Evolutionary conservation across 2,797 vertebrate genomes (phyloP).

Genomic region (Syngnathus acus): DNA sequence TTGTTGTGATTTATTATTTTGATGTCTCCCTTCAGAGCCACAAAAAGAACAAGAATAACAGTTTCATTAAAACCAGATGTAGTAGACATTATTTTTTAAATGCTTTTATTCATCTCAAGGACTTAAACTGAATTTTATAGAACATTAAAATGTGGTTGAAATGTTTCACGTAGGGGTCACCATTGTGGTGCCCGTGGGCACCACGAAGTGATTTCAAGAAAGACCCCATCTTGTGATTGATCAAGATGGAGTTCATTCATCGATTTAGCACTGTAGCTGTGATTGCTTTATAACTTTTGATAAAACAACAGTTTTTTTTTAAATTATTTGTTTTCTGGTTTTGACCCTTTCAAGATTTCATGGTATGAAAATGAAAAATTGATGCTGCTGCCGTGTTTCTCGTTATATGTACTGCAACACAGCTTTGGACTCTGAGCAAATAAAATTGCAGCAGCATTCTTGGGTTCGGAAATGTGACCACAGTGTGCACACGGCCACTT

Average conservation of each 20-base stretch:
- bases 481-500: constrained; percentile 23
- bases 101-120: neutral
- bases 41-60: neutral
- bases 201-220: too few relatives aligned
- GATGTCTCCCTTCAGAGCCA: neutral
- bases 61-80: constrained; percentile 3
- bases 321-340: constrained; percentile 43
- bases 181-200: too few relatives aligned
- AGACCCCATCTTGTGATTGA: too few relatives aligned
- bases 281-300: too few relatives aligned
- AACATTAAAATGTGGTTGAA: neutral
- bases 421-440: constrained; percentile 55
- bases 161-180: neutral
- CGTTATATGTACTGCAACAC: constrained; percentile 48
- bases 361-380: constrained; percentile 56
- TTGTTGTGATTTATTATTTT: neutral
- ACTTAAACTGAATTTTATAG: neutral
- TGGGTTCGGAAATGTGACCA: constrained; percentile 64
- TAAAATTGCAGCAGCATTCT: constrained; percentile 69
- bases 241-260: too few relatives aligned
- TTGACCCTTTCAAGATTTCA: constrained; percentile 42
- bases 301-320: constrained; percentile 36
- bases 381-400: constrained; percentile 45
- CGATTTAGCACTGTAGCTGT: too few relatives aligned
- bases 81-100: neutral